These are phyloP conservation scores for Drosophila nebulosa DNA, from an alignment of 1,140 invertebrate species.

Conservation along the genomic window DNA sequence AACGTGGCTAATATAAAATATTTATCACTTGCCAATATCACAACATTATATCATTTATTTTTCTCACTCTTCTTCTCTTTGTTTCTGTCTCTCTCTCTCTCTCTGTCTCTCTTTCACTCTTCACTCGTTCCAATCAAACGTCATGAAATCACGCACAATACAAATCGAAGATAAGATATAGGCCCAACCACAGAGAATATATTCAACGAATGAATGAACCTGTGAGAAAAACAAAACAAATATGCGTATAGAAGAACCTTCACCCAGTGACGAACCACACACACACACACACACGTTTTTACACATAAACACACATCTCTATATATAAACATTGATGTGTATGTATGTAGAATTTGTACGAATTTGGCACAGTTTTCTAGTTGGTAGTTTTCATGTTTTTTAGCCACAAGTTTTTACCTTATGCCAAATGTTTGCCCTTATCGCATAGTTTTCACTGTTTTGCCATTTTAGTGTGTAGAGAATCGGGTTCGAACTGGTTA, in stretches of 20 bases:
- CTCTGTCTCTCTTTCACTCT: background rate
- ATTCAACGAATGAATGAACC: slow-evolving; percentile 38
- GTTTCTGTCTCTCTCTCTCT: no score
- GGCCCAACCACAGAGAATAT: slow-evolving; percentile 18
- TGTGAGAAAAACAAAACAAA: slow-evolving; percentile 7
- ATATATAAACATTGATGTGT: background rate
- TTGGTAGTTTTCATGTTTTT: slow-evolving; percentile 25
- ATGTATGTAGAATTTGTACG: slow-evolving; percentile 11
- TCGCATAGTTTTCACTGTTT: slow-evolving; percentile 31
- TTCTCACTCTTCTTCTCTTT: background rate
- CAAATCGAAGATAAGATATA: slow-evolving; percentile 55
- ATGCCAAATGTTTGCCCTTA: slow-evolving; percentile 51
- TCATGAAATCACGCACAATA: slow-evolving; percentile 38
- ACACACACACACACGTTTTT: slow-evolving; percentile 11
- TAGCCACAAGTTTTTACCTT: slow-evolving; percentile 13
- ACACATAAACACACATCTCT: background rate
- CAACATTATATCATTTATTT: background rate
- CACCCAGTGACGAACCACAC: slow-evolving; percentile 46
- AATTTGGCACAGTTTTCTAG: slow-evolving; percentile 58
- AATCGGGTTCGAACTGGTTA: slow-evolving; percentile 30
- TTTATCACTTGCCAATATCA: background rate
- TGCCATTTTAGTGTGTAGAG: background rate
- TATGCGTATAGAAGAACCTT: slow-evolving; percentile 50
- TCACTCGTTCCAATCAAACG: slow-evolving; percentile 17
- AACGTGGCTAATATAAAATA: background rate